Base-by-base conservation (phyloP, 2,888 invertebrate genomes). In the Buathra laborator region DNA sequence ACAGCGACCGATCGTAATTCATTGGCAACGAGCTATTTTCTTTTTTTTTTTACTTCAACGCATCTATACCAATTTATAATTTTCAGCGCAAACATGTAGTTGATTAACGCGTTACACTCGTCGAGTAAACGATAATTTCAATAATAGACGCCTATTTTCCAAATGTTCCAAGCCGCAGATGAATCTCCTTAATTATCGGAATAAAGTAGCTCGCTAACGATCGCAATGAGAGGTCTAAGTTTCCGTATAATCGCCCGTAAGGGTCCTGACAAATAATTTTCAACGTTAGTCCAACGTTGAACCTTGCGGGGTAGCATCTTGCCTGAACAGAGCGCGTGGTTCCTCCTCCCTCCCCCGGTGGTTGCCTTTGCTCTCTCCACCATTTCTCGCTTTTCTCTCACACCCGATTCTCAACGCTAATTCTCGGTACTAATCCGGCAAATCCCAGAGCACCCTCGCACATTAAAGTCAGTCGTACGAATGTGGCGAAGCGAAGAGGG, bases 361-460 rank as follows among this genome's bases (percentile, higher is more conserved):
- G 56, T 56, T 53, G 32, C 70, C 7, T 53, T 53, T 24, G 32
- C 75, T 70, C 75, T 70, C 46, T 59, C 48, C 48, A 14, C 79
- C 56, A 53, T 85, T 82, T 79, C 82, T 79, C 78, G 72, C 64
- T 68, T 64, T 37, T 53, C 71, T 59, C 51, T 75, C 37, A 24
- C 66, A 56, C 67, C 62, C 53, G 51, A 78, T 87, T 37, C 87
- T 90, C 87, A 83, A 87, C 87, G 91, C 90, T 92, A 92, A 91
- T 91, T 91, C 90, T 90, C 88, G 88, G 87, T 77, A 89, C 90
- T 91, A 92, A 92, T 91, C 91, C 90, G 86, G 88, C 88, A 91
- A 92, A 91, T 92, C 91, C 91, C 91, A 86, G 79, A 89, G 90
- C 91, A 89, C 89, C 88, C 84, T 89, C 83, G 87, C 89, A 87